phyloP scores from a whole-genome alignment of 2,888 invertebrate genomes.

The Netelia melanura region DNA sequence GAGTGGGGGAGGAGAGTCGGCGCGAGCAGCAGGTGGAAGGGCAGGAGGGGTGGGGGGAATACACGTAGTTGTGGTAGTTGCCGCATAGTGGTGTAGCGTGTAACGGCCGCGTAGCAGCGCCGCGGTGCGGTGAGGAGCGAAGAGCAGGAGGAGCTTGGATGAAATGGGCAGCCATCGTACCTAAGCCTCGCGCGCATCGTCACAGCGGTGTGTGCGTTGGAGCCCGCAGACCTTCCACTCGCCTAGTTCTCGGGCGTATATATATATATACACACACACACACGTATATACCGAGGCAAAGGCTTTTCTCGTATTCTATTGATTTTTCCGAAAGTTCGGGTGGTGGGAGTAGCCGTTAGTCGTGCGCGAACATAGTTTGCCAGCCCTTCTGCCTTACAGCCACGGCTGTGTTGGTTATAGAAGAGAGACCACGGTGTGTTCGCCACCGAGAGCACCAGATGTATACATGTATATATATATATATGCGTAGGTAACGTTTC shows the following conservation, averaged over 20 bases:
- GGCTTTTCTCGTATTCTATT: slow-evolving; percentile 87
- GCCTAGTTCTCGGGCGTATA: slow-evolving; percentile 43
- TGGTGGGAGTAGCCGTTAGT: slow-evolving; percentile 80
- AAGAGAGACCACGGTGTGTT: slow-evolving; percentile 65
- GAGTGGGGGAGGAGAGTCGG: slow-evolving; percentile 40
- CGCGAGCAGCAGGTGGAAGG: slow-evolving; percentile 72
- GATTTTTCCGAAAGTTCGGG: slow-evolving; percentile 88
- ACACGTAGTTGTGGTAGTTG: slow-evolving; percentile 2
- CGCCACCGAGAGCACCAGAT: slow-evolving; percentile 63
- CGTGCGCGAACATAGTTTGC: slow-evolving; percentile 72
- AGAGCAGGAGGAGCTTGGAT: slow-evolving; percentile 64
- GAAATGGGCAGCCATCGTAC: slow-evolving; percentile 50
- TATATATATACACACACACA: neutral
- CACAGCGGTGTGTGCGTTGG: slow-evolving; percentile 44
- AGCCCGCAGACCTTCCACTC: slow-evolving; percentile 73
- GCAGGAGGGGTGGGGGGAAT: slow-evolving; percentile 50
- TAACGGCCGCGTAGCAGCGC: slow-evolving; percentile 20
- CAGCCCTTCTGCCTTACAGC: slow-evolving; percentile 61
- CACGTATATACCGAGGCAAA: slow-evolving; percentile 67
- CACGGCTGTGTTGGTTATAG: slow-evolving; percentile 61
- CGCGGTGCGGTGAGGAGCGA: slow-evolving; percentile 34
- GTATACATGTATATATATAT: slow-evolving; percentile 52
- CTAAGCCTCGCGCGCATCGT: slow-evolving; percentile 53
- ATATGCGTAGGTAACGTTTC: slow-evolving; percentile 68
- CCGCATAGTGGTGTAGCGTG: neutral